Evolutionary conservation across 2,797 vertebrate species (phyloP), one percentile per base, ranked within the genome.

Genomic region (Perodicticus potto): DNA sequence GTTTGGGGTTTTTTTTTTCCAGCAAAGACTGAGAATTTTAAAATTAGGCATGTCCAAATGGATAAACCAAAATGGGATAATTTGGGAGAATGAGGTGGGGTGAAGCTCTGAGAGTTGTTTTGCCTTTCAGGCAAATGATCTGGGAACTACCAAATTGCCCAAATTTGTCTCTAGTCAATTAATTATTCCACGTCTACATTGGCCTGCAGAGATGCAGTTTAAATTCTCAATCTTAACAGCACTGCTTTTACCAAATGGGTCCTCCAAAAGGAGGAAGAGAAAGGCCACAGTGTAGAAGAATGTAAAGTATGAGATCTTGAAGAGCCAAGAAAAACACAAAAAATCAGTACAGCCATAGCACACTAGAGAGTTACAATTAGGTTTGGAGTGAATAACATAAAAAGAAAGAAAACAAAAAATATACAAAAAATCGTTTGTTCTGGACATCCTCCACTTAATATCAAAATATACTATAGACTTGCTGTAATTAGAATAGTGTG

Each of bases 351-450:
- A 77, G 73, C 19, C 80, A 86, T 14, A 67, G 81, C 69, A 92
- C 91, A 89, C 81, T 49, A 23, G 19, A 83, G 29, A 85, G 45
- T 34, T 69, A 16, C 12, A 43, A 7, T 59, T 86, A 85, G 29
- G 74, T 32, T 95, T 80, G 34, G 74, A 97, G 97, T 85, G 59
- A 72, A 76, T 85, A 95, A 81, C 43, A 45, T 40, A 20, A 82
- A 93, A 65, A 69, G 74, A 94, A 96, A 97, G 76, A 81, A 96
- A 97, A 97, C 88, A 10, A 78, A 80, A 97, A 95, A 91, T 91
- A 95, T 11, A 80, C 63, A 22, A 32, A 82, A 69, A 73, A 32
- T n/a, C 13, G 96, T 93, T 96, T 55, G 70, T 91, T 96, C 55
- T 87, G 32, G 40, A 70, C 86, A 77, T 84, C 55, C 32, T 96